Conservation (phyloP, 2,888 invertebrate species). For the Thereva nobilitata region DNA sequence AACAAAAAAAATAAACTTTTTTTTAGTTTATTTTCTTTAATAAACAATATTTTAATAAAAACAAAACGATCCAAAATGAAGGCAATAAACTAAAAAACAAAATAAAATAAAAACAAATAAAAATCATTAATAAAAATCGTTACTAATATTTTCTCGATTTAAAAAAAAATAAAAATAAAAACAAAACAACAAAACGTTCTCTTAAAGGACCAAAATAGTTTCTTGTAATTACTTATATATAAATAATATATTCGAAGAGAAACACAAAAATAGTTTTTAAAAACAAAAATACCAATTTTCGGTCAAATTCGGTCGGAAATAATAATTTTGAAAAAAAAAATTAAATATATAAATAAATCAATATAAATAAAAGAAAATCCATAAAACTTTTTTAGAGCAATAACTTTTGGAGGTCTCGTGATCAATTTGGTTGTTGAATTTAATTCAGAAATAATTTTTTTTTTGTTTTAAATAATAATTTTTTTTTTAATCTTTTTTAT, state of each 20-base stretch:
- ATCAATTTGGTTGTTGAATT: conserved; percentile 44
- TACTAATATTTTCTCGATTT: too few species aligned
- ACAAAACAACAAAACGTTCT: conserved; percentile 21
- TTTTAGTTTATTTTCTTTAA: conserved; percentile 32
- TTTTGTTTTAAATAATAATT: too few species aligned
- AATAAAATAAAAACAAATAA: neutral
- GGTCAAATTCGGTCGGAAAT: too few species aligned
- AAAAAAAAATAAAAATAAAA: conserved; percentile 16
- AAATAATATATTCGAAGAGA: too few species aligned
- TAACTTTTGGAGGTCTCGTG: conserved; percentile 27
- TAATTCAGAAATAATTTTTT: conserved; percentile 41
- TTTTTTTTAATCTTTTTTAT: conserved; percentile 44
- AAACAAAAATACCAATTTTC: too few species aligned
- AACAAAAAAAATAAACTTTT: conserved; percentile 14
- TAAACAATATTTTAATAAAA: conserved; percentile 4
- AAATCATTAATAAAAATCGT: too few species aligned
- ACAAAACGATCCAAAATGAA: conserved; percentile 21
- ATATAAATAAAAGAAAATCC: conserved; percentile 1
- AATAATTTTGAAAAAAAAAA: neutral
- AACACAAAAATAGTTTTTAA: too few species aligned
- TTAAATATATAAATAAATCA: neutral
- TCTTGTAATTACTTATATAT: neutral
- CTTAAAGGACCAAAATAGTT: conserved; percentile 28
- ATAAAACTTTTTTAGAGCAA: conserved; percentile 10
- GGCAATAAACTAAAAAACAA: conserved; percentile 31